Percentiles rank a stretch among this genome's conserved stretches.
phyloP scores from a whole-genome alignment of 2,113 vertebrate genomes.

The Pardalotus punctatus region DNA sequence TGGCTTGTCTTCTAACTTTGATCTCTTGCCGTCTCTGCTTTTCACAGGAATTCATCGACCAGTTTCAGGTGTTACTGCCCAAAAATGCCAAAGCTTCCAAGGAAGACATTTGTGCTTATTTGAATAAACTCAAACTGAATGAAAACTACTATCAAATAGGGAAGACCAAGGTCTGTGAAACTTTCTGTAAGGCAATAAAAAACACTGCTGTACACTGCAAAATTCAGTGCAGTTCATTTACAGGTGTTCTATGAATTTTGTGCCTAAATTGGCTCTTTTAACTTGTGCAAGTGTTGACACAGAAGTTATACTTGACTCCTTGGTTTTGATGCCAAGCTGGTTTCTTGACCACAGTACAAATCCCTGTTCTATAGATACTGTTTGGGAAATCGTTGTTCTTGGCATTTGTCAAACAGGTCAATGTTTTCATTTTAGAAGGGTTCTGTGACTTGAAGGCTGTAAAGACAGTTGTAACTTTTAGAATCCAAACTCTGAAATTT shows the following conservation, averaged over 20 bases:
- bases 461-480: neutral
- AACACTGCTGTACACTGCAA: neutral
- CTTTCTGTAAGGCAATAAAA: neutral
- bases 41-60: constrained; percentile 88
- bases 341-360: neutral
- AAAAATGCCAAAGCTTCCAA: constrained; percentile 78
- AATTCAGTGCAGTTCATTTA: neutral
- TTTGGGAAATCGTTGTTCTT: neutral
- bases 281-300: neutral
- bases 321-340: neutral
- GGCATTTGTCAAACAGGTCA: neutral
- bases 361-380: neutral
- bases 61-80: constrained; percentile 91
- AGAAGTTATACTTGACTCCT: neutral
- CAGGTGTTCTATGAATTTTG: neutral
- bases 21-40: neutral
- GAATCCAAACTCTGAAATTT: neutral
- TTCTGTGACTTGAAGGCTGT: neutral
- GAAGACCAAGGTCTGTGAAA: constrained; percentile 87
- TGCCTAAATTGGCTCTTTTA: neutral
- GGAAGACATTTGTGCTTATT: constrained; percentile 80
- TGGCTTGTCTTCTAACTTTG: neutral
- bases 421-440: neutral
- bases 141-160: constrained; percentile 91
- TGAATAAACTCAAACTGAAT: constrained; percentile 82